Evolutionary conservation across 2,888 invertebrate genomes (phyloP), one percentile per base, ranked within the genome.

Genomic region (Acanthopleura granulata): DNA sequence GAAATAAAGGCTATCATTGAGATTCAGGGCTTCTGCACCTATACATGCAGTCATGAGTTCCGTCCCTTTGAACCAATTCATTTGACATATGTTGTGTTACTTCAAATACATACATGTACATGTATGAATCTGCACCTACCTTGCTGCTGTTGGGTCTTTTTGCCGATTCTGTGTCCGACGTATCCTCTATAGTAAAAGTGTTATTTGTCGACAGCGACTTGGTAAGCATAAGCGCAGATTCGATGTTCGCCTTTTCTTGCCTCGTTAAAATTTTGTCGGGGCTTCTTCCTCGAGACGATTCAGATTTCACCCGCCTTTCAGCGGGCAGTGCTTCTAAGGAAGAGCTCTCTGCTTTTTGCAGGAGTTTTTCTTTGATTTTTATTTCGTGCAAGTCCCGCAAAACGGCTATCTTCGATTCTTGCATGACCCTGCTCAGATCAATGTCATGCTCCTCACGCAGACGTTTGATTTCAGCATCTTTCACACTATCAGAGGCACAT

Each of bases 171-270:
- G 66, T 66, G 14, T 66, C 66, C 18, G 66, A 66, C 22, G 66
- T 12, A 66, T 66, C 66, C 18, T 66, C 66, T 22, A 66, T 18
- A 25, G 66, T 66, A 66, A 66, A 66, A 1, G 66, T 66, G 18
- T 25, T 1, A 66, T 66, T 66, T 1, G 29, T 16, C 14, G 66
- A 66, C 25, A 25, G 16, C 25, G 66, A 66, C 25, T 22, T 22
- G 18, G 66, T 66, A 6, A 3, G 25, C 16, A 66, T 9, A 22
- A 66, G 66, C 3, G 66, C 66, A 66, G 66, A 22, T 66, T 66
- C 66, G 25, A 66, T 66, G 66, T 66, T 66, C 25, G 66, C 29
- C 14, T 66, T 66, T 66, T 66, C 66, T 66, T 66, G 66, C 66
- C 29, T 66, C 16, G 66, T 27, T 66, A 66, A 25, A 66, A 66